Base-by-base conservation (phyloP, 1,140 invertebrate species). In the Drosophila lacteicornis region DNA sequence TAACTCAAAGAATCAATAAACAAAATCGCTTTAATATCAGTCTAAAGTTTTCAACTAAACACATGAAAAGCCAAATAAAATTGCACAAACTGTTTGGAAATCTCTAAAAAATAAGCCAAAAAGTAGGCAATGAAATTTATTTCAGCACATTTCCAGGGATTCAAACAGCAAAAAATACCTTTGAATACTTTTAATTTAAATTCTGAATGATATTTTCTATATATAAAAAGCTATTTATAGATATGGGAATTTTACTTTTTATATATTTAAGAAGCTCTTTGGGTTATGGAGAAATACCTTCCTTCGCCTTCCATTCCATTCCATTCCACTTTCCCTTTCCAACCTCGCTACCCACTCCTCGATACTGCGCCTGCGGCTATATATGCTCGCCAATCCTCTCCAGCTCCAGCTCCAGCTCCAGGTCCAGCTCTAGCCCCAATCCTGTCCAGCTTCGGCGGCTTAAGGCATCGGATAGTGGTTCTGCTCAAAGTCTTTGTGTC, bases 391-490 rank as follows among this genome's bases (percentile, higher is more conserved):
- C 5, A 46, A 25, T 40, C 19, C 13, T 42, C 51, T 55, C 61
- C 61, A 55, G 9, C 15, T 50, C 2, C n/a, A 7, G 46, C n/a
- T 27, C n/a, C 46, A 51, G 46, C n/a, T 27, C n/a, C 46, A 51
- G 53, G 49, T 55, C 49, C 25, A 17, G 36, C 25, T 49, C 43
- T 12, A 17, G 63, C 51, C 19, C 17, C 9, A 36, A 2, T 45
- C 53, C 36, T 62, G 17, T 61, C 17, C 12, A 36, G 56, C 62
- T 65, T 9, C 56, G 42, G 73, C 62, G 45, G 46, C 81, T 88
- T 92, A 92, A 91, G 91, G 91, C 91, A 92, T 83, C 71, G 91
- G 87, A 81, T 76, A 92, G 87, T 91, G 79, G 84, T 92, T 92
- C 75, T 92, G 91, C 83, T 92, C 84, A 71, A 90, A 91, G 69